Conservation (phyloP, 30 jellyfish, hydroid and myxozoan species). For the Rhopilema esculentum region DNA sequence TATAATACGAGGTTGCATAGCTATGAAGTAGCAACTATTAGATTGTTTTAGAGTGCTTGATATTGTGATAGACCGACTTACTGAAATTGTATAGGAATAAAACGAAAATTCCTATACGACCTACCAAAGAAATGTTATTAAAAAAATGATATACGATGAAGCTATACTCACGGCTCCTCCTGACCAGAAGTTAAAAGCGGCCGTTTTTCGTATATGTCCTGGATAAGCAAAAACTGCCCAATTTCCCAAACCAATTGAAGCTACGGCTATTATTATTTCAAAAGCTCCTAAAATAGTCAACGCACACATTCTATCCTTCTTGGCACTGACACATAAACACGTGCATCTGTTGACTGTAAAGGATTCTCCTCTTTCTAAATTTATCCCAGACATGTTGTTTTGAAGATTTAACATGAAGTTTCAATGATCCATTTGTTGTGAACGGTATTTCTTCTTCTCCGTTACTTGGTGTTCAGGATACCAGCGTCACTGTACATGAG, state of each 20-base stretch:
- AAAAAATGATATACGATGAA: too few relatives aligned
- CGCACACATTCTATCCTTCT: conserved; percentile 60
- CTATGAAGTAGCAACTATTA: too few relatives aligned
- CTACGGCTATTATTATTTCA: conserved; percentile 46
- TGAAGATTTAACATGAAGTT: not conserved
- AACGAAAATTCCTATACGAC: too few relatives aligned
- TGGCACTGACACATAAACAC: conserved; percentile 43
- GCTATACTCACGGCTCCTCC: conserved; percentile 56
- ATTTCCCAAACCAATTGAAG: conserved; percentile 60
- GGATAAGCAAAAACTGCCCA: conserved; percentile 69
- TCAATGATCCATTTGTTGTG: not conserved
- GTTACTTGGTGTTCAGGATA: not conserved
- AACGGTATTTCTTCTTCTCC: not conserved
- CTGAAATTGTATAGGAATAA: too few relatives aligned
- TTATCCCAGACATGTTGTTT: conserved; percentile 9
- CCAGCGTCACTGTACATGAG: too few relatives aligned
- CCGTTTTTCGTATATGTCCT: conserved; percentile 67
- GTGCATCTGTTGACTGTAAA: conserved; percentile 27
- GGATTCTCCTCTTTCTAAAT: conserved; percentile 10
- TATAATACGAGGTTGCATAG: too few relatives aligned
- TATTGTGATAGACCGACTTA: too few relatives aligned
- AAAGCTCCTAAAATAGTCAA: conserved; percentile 60
- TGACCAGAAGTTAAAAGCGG: conserved; percentile 68
- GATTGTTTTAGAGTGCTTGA: too few relatives aligned
- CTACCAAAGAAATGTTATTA: too few relatives aligned